Base-by-base conservation (phyloP, 2,113 vertebrate species). In the Crypturellus undulatus region DNA sequence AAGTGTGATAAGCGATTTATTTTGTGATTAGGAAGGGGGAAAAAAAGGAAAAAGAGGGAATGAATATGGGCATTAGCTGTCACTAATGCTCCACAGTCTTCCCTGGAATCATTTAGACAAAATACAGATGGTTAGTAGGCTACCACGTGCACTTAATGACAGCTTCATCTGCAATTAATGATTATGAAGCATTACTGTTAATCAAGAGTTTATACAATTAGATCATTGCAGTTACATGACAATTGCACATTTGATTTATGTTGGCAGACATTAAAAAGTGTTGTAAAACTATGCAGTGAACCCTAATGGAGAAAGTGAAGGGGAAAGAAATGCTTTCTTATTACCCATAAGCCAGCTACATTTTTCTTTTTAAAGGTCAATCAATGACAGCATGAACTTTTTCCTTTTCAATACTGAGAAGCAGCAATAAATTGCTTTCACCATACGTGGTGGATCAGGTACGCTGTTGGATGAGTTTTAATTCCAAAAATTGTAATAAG, bases 341-440 rank as follows among this genome's bases (percentile, higher is more conserved):
- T 96, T 97, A 97, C 73, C 72, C 62, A 89, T 95, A 97, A 97
- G 43, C 42, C 92, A 94, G 92, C 32, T 87, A 92, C 88, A 94
- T 97, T 98, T 98, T 97, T 98, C 96, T 97, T 98, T 96, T 84
- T 97, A 97, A 98, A 98, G 97, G 97, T 98, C 96, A 98, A 91
- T 97, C 93, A 97, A 96, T 97, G 97, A 96, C 97, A 98, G 94
- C 92, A 91, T 96, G 96, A 98, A 97, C 97, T 96, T 98, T 97
- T 97, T 97, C 85, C 83, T 94, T 96, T 95, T 92, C 72, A 92
- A 93, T 97, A 95, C 92, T 91, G 91, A 96, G 95, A 97, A 97
- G 88, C 13, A 95, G 89, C 81, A 97, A 97, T 96, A 97, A 97
- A 97, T 97, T 97, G 64, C 84, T 97, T 97, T 96, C 69, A 85